Percentiles rank a stretch among this genome's conserved stretches.
These are phyloP conservation scores for Dromococcyx pavoninus DNA, from an alignment of 2,797 vertebrate species.

Conservation along the genomic window DNA sequence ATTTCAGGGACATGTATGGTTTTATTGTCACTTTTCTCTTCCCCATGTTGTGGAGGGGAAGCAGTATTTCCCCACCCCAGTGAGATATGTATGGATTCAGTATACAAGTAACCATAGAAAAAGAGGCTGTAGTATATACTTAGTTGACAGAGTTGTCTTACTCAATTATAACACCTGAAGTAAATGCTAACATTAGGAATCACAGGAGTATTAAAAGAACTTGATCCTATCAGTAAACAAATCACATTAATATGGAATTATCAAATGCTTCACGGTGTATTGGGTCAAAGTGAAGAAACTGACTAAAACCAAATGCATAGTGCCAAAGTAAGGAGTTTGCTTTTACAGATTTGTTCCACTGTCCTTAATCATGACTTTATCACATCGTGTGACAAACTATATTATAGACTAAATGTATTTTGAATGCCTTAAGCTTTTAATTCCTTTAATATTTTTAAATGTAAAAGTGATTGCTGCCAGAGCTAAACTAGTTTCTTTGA, in stretches of 20 bases:
- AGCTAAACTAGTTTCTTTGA: neutral
- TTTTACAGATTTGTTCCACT: neutral
- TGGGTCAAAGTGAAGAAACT: neutral
- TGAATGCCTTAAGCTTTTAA: neutral
- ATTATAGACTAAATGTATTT: neutral
- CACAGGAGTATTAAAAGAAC: neutral
- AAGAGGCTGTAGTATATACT: neutral
- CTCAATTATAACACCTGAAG: neutral
- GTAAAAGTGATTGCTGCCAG: neutral
- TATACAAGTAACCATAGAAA: neutral
- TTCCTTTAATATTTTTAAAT: neutral
- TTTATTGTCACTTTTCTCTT: neutral
- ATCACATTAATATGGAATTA: neutral
- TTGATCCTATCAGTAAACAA: neutral
- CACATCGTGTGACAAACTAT: neutral
- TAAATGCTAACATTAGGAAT: neutral
- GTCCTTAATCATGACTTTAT: neutral
- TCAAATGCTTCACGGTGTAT: neutral
- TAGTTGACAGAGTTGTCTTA: neutral
- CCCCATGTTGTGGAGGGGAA: neutral
- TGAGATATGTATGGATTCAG: neutral
- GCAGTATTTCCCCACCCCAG: neutral
- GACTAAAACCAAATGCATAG: neutral
- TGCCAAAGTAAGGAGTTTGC: neutral
- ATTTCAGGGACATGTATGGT: neutral